Evolutionary conservation across 2,797 vertebrate genomes (phyloP), one percentile per base, ranked within the genome.

Genomic region (Phalanger gymnotis): DNA sequence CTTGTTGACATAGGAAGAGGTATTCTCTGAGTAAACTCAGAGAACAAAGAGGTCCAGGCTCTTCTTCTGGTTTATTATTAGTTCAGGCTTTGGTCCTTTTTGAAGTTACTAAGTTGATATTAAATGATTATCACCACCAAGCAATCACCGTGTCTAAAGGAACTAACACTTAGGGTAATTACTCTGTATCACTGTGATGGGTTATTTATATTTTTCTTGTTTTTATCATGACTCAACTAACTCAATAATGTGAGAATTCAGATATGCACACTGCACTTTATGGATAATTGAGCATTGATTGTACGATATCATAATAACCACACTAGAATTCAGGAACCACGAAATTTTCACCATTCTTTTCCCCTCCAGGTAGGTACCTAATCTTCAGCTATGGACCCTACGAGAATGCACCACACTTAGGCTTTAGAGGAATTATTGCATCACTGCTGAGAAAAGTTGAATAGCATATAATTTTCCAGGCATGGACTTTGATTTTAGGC

Each of bases 271-370:
- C 91, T 14, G 30, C 56, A 54, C 61, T 13, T n/a, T 53, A 61
- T n/a, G 47, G 51, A 19, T 66, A 94, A 27, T 5, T 95, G 14
- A 2, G 0, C 51, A 14, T 52, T 91, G 61, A 9, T 52, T 13
- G 10, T 5, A 56, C 28, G 0, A 6, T 0, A 25, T 34, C 93
- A 3, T 92, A 0, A 2, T 55, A 22, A 0, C 10, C 40, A 30
- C 73, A 10, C 28, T 93, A 0, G 0, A 53, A 25, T 30, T 95
- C 2, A 3, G 2, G 14, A 16, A 27, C n/a, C 53, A 19, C 22
- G 10, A 14, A 28, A 90, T 56, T 90, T 93, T 91, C 56, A 53
- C 40, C 7, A 10, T 0, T 89, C 27, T 30, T 66, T 94, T 93
- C 57, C 89, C 14, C 5, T 12, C 0, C 58, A 0, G 95, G 91